phyloP scores from a whole-genome alignment of 2,888 invertebrate species.

The Thecophora atra region DNA sequence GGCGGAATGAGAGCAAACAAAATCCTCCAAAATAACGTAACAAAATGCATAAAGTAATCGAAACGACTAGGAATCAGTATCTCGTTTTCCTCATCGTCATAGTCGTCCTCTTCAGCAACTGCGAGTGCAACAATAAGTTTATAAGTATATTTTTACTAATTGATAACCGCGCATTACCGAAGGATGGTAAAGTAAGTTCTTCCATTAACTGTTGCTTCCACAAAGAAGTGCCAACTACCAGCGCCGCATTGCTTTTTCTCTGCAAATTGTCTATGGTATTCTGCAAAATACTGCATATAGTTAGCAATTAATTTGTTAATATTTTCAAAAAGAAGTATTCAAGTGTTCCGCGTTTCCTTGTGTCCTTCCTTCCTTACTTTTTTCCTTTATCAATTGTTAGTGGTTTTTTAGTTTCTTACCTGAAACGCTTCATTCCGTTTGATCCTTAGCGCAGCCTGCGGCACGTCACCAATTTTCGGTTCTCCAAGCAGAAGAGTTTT shows the following conservation, averaged over 20 bases:
- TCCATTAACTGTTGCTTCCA: conserved; percentile 99
- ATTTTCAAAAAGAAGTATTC: too few species aligned
- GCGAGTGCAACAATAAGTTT: too few species aligned
- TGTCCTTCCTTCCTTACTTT: too few species aligned
- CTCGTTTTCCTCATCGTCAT: conserved; percentile 69
- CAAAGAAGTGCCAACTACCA: conserved; percentile 92
- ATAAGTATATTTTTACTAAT: neutral
- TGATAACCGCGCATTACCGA: conserved; percentile 65
- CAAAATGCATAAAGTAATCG: conserved; percentile 95
- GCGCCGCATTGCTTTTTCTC: conserved; percentile 94
- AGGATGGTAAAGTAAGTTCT: conserved; percentile 92
- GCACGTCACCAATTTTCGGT: conserved; percentile 89
- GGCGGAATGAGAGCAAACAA: conserved; percentile 98
- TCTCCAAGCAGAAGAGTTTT: conserved; percentile 90
- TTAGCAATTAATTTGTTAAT: too few species aligned
- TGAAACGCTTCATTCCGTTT: conserved; percentile 99
- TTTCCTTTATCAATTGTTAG: too few species aligned
- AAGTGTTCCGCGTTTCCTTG: too few species aligned
- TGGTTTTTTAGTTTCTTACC: conserved; percentile 67
- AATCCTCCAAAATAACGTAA: conserved; percentile 98
- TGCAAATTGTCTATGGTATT: conserved; percentile 98
- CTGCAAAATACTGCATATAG: conserved; percentile 67
- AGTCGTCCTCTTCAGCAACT: conserved; percentile 66
- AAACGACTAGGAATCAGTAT: conserved; percentile 81
- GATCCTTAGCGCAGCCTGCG: conserved; percentile 86